Conservation (phyloP, 2,113 vertebrate genomes). For the Lasiurus cinereus region DNA sequence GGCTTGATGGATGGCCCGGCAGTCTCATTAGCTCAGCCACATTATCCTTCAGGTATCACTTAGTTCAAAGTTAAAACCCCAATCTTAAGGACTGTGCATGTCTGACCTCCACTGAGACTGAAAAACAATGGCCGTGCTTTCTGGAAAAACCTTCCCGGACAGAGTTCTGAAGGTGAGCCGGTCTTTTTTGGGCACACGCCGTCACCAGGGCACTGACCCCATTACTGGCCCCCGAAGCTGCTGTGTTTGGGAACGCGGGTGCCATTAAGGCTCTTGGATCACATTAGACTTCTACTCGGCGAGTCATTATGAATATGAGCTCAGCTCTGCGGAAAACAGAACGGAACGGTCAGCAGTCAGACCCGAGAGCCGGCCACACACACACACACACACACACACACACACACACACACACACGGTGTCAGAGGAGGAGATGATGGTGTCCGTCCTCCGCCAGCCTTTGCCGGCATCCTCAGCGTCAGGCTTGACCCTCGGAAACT, state of each 20-base stretch:
- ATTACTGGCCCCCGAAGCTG: constrained; percentile 36
- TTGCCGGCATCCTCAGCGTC: neutral
- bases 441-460: neutral
- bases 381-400: too few relatives aligned
- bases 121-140: neutral
- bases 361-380: neutral
- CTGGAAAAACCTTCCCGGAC: neutral
- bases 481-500: neutral
- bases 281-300: constrained; percentile 32
- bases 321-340: constrained; percentile 57
- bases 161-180: neutral
- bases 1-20: neutral
- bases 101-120: neutral
- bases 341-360: constrained; percentile 26
- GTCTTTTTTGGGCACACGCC: neutral
- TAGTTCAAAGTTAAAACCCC: constrained; percentile 40
- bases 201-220: neutral
- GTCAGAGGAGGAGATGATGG: neutral
- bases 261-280: constrained; percentile 33
- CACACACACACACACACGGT: neutral
- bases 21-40: neutral
- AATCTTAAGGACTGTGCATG: neutral
- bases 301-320: constrained; percentile 38
- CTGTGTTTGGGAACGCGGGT: constrained; percentile 21
- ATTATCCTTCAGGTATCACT: neutral